Evolutionary conservation across 92 coral and sea anemone genomes (phyloP).

Genomic region (Virgularia gustaviana): DNA sequence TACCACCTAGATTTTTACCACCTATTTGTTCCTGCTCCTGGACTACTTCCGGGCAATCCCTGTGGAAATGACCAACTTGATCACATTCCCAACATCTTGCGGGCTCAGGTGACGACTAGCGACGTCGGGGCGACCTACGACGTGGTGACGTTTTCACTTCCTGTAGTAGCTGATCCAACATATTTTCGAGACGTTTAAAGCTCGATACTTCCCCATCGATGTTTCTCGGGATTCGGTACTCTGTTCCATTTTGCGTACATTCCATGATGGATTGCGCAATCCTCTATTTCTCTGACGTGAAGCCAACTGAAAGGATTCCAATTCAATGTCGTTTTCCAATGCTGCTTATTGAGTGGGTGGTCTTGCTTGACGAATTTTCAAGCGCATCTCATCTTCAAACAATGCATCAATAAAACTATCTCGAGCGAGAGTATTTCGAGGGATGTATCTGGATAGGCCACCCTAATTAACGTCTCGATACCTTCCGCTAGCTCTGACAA

Average conservation of each 20-base stretch:
- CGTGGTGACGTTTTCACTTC: not conserved
- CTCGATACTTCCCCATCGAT: not conserved
- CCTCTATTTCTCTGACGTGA: not conserved
- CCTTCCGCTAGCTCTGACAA: constrained; percentile 35
- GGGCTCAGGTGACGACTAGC: not conserved
- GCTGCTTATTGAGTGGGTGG: constrained; percentile 23
- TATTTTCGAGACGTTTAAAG: not conserved
- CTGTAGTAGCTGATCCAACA: not conserved
- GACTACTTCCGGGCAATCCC: constrained; percentile 13
- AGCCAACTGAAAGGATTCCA: constrained; percentile 24
- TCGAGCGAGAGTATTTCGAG: constrained; percentile 1
- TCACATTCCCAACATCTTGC: constrained; percentile 32
- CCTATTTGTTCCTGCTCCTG: constrained; percentile 3
- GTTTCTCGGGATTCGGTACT: constrained; percentile 15
- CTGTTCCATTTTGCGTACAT: not conserved
- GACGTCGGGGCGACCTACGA: not conserved
- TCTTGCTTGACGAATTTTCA: constrained; percentile 34
- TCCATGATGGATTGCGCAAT: not conserved
- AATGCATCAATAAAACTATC: constrained; percentile 17
- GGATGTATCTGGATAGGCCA: constrained; percentile 31
- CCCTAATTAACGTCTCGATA: not conserved
- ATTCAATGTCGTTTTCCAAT: constrained; percentile 25
- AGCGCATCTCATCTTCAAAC: constrained; percentile 20
- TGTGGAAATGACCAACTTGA: constrained; percentile 26
- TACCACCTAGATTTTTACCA: not conserved